A percentile compares a stretch with the other conserved stretches of the same genome.
Conservation (phyloP, 1,140 invertebrate genomes). For the Cydia pomonella region DNA sequence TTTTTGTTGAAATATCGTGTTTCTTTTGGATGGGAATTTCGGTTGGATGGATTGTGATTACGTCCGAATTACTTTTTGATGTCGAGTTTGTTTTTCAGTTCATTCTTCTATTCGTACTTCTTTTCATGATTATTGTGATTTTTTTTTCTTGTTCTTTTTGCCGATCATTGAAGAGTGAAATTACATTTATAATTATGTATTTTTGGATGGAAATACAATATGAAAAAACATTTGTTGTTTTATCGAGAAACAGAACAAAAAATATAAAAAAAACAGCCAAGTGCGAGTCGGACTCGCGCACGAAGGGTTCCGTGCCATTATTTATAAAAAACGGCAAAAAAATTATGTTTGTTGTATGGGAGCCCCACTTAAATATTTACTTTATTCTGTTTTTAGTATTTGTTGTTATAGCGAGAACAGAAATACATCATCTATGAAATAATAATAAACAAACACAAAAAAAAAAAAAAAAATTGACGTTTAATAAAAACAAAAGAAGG, state of each 20-base stretch:
- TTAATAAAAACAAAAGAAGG: no score
- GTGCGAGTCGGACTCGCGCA: no score
- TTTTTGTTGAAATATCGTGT: constrained; percentile 48
- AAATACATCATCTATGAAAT: no score
- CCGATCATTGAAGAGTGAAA: background rate
- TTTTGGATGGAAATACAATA: background rate
- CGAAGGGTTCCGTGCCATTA: no score
- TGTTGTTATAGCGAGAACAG: no score
- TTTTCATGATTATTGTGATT: constrained; percentile 11
- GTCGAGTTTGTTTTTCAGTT: background rate
- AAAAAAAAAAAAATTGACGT: no score
- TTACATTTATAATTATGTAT: background rate
- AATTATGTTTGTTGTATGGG: no score
- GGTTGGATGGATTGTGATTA: constrained; percentile 17
- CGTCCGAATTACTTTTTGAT: constrained; percentile 12
- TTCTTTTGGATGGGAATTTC: constrained; percentile 38
- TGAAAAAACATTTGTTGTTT: background rate
- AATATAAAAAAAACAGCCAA: no score
- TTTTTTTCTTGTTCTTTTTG: constrained; percentile 17
- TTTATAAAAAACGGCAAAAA: no score
- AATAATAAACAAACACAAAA: no score
- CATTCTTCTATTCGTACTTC: constrained; percentile 16
- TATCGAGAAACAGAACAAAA: background rate
- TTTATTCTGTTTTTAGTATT: no score
- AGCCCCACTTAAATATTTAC: no score